Conservation (phyloP, 2,113 vertebrate species). For the Sarotherodon lohbergeri region DNA sequence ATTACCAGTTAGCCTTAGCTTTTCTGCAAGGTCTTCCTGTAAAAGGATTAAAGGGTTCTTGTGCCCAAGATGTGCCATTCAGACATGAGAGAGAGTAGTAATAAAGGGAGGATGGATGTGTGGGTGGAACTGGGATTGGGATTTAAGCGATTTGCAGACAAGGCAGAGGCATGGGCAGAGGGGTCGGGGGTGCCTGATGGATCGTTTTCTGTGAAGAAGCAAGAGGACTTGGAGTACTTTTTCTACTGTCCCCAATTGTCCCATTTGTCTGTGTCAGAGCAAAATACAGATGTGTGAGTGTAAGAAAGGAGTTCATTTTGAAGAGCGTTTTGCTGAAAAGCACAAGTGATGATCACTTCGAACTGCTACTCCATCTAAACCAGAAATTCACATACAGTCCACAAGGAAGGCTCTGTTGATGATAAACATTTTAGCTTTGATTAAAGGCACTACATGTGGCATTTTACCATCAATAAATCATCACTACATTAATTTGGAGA, state of each 20-base stretch:
- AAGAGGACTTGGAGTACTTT: conserved; percentile 64
- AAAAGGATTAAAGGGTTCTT: conserved; percentile 16
- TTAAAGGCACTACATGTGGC: not conserved
- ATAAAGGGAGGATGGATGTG: conserved; percentile 49
- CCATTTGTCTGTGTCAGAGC: conserved; percentile 72
- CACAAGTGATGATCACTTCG: conserved; percentile 45
- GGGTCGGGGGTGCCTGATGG: conserved; percentile 54
- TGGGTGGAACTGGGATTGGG: conserved; percentile 57
- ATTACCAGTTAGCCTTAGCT: not conserved
- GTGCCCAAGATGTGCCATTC: conserved; percentile 26
- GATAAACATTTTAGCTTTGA: conserved; percentile 2
- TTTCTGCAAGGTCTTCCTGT: not conserved
- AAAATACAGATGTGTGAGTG: conserved; percentile 63
- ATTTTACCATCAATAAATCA: conserved; percentile 12
- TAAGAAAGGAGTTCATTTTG: conserved; percentile 59
- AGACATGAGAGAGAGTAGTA: conserved; percentile 22
- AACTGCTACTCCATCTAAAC: conserved; percentile 30
- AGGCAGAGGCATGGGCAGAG: conserved; percentile 33
- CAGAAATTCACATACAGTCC: not conserved
- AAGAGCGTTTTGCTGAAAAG: conserved; percentile 38
- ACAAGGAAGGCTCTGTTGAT: conserved; percentile 3
- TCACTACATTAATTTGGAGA: conserved; percentile 4
- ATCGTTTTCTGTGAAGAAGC: conserved; percentile 61
- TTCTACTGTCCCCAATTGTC: conserved; percentile 63
- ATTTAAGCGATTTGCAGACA: conserved; percentile 60